phyloP scores from a whole-genome alignment of 2,797 vertebrate genomes.

The Cossypha polioptera region DNA sequence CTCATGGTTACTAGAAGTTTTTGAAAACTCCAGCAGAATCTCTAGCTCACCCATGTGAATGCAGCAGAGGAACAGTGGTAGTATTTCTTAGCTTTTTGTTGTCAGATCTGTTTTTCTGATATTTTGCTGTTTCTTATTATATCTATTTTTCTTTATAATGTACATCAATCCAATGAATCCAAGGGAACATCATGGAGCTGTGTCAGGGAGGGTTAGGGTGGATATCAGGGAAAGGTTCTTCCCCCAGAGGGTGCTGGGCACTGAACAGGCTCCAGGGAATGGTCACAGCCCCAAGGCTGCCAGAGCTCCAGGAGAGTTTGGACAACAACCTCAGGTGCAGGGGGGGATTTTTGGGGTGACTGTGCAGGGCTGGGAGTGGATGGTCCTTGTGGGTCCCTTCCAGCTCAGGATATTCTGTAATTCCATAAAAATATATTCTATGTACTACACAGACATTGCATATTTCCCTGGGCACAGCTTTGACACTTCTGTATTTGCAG shows the following conservation, averaged over 20 bases:
- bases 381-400: neutral
- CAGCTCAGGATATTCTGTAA: neutral
- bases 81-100: neutral
- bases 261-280: neutral
- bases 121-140: neutral
- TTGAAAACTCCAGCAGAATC: neutral
- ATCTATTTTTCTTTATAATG: neutral
- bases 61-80: neutral
- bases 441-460: neutral
- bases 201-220: fast-evolving
- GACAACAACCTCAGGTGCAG: no score
- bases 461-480: neutral
- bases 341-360: neutral
- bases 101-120: neutral
- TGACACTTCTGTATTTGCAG: neutral
- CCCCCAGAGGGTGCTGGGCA: neutral
- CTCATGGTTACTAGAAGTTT: neutral
- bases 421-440: neutral
- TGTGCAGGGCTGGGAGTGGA: no score
- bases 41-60: neutral
- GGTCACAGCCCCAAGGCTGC: fast-evolving
- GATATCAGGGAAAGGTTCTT: neutral
- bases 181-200: neutral
- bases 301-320: neutral
- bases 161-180: neutral